A percentile compares a stretch with the other conserved stretches of the same genome.
Conservation (phyloP, 2,113 vertebrate genomes). For the Oryzias javanicus region DNA sequence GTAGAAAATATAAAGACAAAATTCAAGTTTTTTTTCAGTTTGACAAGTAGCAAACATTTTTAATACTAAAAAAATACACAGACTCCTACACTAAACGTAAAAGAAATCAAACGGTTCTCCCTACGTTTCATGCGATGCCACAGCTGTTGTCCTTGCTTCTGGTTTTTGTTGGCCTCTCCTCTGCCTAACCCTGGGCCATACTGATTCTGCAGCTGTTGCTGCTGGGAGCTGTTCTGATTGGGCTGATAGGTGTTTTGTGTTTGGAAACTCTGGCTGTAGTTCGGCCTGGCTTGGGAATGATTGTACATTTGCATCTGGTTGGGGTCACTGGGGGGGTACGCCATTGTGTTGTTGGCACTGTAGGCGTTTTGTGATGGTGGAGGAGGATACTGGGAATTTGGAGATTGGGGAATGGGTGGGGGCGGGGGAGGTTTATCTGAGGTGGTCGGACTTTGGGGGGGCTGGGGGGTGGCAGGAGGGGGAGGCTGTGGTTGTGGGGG, state of each 20-base stretch:
- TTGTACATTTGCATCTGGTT: conserved; percentile 71
- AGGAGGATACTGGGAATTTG: conserved; percentile 75
- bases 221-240: conserved; percentile 59
- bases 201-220: conserved; percentile 48
- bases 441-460: conserved; percentile 73
- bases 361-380: conserved; percentile 70
- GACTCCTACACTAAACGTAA: not conserved
- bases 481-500: conserved; percentile 69
- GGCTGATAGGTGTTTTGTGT: conserved; percentile 61
- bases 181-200: conserved; percentile 62
- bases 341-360: conserved; percentile 59
- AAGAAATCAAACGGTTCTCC: not conserved
- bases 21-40: not conserved
- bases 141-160: conserved; percentile 81
- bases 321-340: conserved; percentile 67
- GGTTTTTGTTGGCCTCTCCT: conserved; percentile 69
- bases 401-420: conserved; percentile 65
- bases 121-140: conserved; percentile 87
- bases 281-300: conserved; percentile 67
- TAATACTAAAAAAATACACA: not conserved
- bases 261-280: conserved; percentile 65
- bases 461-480: conserved; percentile 67
- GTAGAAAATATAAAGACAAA: not conserved
- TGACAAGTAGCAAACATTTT: not conserved
- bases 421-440: conserved; percentile 76